Evolutionary conservation across 2,113 vertebrate species (phyloP), one percentile per base, ranked within the genome.

Genomic region (Microtus montanus): DNA sequence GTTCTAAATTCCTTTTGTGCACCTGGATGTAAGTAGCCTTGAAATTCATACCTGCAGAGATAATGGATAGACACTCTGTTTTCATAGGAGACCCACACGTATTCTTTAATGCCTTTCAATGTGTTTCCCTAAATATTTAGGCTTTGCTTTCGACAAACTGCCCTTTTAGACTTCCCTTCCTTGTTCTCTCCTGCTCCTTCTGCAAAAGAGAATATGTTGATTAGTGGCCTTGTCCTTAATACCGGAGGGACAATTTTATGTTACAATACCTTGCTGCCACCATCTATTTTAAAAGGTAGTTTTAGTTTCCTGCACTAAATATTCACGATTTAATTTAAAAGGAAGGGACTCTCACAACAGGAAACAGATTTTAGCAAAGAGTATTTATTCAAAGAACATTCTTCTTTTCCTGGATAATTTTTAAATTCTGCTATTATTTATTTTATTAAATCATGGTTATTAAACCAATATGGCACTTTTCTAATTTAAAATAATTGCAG

Each of bases 391-490:
- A n/a, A 87, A 78, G 92, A 86, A 35, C 54, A 89, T 58, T 94
- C 94, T 96, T 87, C 77, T 92, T 41, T 88, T 79, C 70, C 78
- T 89, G 54, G 14, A 54, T 96, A 92, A 95, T 89, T 90, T 96
- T 47, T 87, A 74, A 78, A 44, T 90, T 82, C 47, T 20, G 61
- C 80, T 70, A 15, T 92, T 83, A 93, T 75, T 91, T 94, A 83
- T 92, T 15, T 75, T 93, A 89, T 61, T 95, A 93, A 97, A 70
- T 87, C 28, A 87, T 30, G 70, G 78, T 66, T 73, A 87, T 95
- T 97, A 96, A 96, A 95, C 3, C 80, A 70, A 97, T 96, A 95
- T 84, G 58, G 61, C 26, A 93, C 24, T 97, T 97, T 89, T 58
- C 70, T 91, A 52, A 94, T 97, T 95, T 89, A 93, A 96, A 92